Percentiles rank a stretch among this genome's conserved stretches.
phyloP scores from a whole-genome alignment of 2,797 vertebrate species.

The Phrynocephalus forsythii region DNA sequence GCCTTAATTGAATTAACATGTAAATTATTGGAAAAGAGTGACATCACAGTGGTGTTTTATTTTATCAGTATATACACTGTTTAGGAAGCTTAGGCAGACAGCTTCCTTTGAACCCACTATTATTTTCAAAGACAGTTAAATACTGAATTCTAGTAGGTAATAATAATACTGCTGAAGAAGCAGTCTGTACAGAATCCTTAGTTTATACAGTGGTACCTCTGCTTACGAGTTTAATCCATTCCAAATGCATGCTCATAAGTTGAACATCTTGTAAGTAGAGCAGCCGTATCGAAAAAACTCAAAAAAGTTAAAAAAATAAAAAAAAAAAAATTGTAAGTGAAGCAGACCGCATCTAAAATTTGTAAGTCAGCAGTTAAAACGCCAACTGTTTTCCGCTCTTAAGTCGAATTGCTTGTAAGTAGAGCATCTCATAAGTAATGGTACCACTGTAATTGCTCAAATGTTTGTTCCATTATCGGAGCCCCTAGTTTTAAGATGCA shows the following conservation, averaged over 20 bases:
- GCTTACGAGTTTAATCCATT: too few relatives aligned
- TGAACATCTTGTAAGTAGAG: too few relatives aligned
- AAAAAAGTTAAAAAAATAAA: too few relatives aligned
- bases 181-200: not conserved
- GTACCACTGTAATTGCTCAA: not conserved
- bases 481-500: not conserved
- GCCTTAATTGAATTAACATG: not conserved
- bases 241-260: too few relatives aligned
- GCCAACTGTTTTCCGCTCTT: too few relatives aligned
- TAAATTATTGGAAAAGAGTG: not conserved
- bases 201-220: not conserved
- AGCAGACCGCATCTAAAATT: too few relatives aligned
- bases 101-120: not conserved
- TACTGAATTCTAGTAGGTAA: not conserved
- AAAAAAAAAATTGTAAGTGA: too few relatives aligned
- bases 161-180: too few relatives aligned
- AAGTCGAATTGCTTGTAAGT: too few relatives aligned
- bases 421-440: too few relatives aligned
- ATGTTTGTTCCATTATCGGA: not conserved
- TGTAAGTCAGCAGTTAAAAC: too few relatives aligned
- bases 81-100: not conserved
- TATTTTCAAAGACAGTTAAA: conserved; percentile 4
- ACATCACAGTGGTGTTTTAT: not conserved
- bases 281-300: too few relatives aligned
- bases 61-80: not conserved